Evolutionary conservation across 1,140 invertebrate genomes (phyloP).

Genomic region (Leucophenga varia): DNA sequence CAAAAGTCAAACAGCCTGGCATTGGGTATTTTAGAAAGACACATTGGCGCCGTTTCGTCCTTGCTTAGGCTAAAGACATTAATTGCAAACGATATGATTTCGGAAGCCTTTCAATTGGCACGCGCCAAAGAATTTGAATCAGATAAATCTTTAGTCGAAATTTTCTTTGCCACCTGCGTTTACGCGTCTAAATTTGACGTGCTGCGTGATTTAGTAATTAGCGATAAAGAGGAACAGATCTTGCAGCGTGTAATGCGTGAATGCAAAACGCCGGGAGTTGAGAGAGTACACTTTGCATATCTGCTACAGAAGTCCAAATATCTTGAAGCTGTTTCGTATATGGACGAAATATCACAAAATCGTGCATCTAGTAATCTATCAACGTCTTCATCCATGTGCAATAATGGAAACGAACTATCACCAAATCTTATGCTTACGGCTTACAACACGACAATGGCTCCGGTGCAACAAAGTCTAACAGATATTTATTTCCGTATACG

Average conservation of each 20-base stretch:
- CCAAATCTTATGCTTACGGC: constrained; percentile 31
- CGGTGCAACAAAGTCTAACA: constrained; percentile 33
- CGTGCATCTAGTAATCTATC: not conserved
- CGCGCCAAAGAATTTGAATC: constrained; percentile 24
- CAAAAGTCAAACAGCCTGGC: constrained; percentile 23
- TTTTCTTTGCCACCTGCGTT: constrained; percentile 41
- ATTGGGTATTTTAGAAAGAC: constrained; percentile 23
- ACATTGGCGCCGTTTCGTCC: constrained; percentile 16
- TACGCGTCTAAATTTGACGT: constrained; percentile 23
- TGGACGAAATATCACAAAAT: constrained; percentile 49
- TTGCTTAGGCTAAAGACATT: constrained; percentile 30
- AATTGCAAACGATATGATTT: constrained; percentile 34
- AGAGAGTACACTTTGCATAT: constrained; percentile 41
- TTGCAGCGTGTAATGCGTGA: constrained; percentile 28
- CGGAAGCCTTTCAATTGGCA: constrained; percentile 44
- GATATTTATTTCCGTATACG: constrained; percentile 39
- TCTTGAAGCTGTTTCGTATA: constrained; percentile 43
- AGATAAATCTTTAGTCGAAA: constrained; percentile 28
- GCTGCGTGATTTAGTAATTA: constrained; percentile 32
- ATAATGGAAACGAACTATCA: constrained; percentile 8
- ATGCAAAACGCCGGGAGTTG: constrained; percentile 19
- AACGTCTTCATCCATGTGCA: not conserved
- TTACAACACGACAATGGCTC: constrained; percentile 44
- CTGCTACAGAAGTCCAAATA: constrained; percentile 47
- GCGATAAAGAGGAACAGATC: constrained; percentile 32